A percentile compares a stretch with the other conserved stretches of the same genome.
Conservation (phyloP, 2,888 invertebrate species). For the Caenorhabditis sp. region DNA sequence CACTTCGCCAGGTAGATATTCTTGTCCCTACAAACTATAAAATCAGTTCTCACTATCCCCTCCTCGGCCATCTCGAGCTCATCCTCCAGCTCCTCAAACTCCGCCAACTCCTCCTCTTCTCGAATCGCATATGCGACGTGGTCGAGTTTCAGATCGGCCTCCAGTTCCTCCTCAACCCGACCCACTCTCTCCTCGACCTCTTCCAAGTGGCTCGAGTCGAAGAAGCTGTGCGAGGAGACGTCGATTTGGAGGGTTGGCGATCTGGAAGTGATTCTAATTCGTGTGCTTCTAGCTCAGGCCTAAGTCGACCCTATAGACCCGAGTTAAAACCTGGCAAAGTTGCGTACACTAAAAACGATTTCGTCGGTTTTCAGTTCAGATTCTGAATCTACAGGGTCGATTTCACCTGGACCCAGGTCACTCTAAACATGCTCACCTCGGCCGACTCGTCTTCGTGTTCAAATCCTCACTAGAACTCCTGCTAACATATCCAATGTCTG, state of each 20-base stretch:
- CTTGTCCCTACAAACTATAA: conserved; percentile 62
- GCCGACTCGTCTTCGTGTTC: conserved; percentile 58
- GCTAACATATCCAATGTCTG: conserved; percentile 74
- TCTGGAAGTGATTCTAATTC: conserved; percentile 37
- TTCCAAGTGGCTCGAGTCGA: conserved; percentile 42
- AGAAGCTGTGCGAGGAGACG: conserved; percentile 33
- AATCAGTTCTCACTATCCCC: conserved; percentile 70
- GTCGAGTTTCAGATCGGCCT: conserved; percentile 51
- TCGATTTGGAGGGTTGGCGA: conserved; percentile 44
- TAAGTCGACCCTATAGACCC: no score
- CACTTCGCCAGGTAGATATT: conserved; percentile 71
- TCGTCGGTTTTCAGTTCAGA: no score
- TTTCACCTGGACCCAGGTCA: no score
- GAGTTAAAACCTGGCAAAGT: not conserved
- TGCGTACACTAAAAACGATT: no score
- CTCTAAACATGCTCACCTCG: no score
- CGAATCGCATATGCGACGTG: conserved; percentile 61
- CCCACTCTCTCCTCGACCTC: conserved; percentile 46
- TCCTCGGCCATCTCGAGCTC: conserved; percentile 69
- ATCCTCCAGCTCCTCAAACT: conserved; percentile 73
- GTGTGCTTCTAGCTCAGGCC: no score
- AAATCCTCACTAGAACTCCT: conserved; percentile 74
- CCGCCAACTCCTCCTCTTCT: conserved; percentile 69
- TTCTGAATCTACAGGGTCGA: no score
- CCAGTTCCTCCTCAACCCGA: conserved; percentile 50